A percentile compares a stretch with the other conserved stretches of the same genome.
phyloP scores from a whole-genome alignment of 1,140 invertebrate species.

The Bilobella aurantiaca region DNA sequence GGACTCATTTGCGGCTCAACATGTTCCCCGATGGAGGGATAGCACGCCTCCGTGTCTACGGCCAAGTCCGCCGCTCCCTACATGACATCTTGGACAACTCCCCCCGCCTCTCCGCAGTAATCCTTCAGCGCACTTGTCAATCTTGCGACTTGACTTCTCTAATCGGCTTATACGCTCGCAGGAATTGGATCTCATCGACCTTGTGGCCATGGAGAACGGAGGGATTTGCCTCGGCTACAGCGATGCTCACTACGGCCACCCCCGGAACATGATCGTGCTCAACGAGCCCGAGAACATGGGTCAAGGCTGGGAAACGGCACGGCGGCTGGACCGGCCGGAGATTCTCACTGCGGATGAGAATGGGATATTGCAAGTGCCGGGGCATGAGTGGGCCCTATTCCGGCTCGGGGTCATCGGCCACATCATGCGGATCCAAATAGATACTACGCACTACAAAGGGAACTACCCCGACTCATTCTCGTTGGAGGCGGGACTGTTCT shows the following conservation, averaged over 20 bases:
- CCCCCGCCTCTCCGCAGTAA: no score
- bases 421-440: constrained; percentile 48
- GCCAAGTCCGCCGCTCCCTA: constrained; percentile 41
- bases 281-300: constrained; percentile 47
- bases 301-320: constrained; percentile 59
- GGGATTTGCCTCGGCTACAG: constrained; percentile 48
- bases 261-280: constrained; percentile 50
- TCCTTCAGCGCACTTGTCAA: no score
- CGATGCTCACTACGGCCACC: constrained; percentile 56
- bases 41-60: constrained; percentile 52
- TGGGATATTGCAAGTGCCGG: constrained; percentile 49
- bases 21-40: constrained; percentile 58
- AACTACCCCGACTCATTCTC: constrained; percentile 58
- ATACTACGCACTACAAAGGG: constrained; percentile 58
- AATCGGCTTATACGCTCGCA: background rate
- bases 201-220: constrained; percentile 49
- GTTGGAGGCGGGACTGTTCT: no score
- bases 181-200: constrained; percentile 43
- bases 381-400: constrained; percentile 55
- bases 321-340: constrained; percentile 51
- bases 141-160: no score
- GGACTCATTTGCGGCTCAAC: constrained; percentile 52
- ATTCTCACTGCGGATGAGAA: constrained; percentile 46
- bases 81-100: no score
- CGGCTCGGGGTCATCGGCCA: constrained; percentile 48